Percentiles rank a stretch among this genome's conserved stretches.
These are phyloP conservation scores for Xanthorhoe spadicearia DNA, from an alignment of 2,888 invertebrate genomes.

Conservation along the genomic window DNA sequence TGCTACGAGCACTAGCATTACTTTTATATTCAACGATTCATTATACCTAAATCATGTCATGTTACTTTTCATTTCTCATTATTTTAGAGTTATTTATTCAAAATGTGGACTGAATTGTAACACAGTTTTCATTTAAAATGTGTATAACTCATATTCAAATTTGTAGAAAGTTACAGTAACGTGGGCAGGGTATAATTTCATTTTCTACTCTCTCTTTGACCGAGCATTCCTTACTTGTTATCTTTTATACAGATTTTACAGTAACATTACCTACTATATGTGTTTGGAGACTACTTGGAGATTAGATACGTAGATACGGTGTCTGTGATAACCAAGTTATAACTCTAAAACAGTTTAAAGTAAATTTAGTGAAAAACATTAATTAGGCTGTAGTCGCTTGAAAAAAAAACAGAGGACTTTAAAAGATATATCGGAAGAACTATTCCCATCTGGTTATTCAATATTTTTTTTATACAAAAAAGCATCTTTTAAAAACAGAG, in stretches of 20 bases:
- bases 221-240: constrained; percentile 1
- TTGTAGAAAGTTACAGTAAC: constrained; percentile 4
- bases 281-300: constrained; percentile 13
- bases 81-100: not conserved
- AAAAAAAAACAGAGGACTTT: no score
- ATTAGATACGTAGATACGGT: constrained; percentile 8
- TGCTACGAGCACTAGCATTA: constrained; percentile 3
- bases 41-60: not conserved
- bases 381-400: no score
- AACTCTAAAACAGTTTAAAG: not conserved
- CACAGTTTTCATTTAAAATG: not conserved
- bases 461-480: no score
- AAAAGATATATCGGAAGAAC: no score
- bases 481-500: not conserved
- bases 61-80: not conserved
- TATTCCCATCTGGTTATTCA: no score
- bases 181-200: constrained; percentile 6
- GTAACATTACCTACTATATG: constrained; percentile 23
- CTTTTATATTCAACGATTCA: not conserved
- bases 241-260: constrained; percentile 17
- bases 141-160: not conserved
- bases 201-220: constrained; percentile 8
- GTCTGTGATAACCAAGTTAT: not conserved
- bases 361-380: no score
- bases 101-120: not conserved